Evolutionary conservation across 2,113 vertebrate genomes (phyloP).

Genomic region (Oncorhynchus clarkii): DNA sequence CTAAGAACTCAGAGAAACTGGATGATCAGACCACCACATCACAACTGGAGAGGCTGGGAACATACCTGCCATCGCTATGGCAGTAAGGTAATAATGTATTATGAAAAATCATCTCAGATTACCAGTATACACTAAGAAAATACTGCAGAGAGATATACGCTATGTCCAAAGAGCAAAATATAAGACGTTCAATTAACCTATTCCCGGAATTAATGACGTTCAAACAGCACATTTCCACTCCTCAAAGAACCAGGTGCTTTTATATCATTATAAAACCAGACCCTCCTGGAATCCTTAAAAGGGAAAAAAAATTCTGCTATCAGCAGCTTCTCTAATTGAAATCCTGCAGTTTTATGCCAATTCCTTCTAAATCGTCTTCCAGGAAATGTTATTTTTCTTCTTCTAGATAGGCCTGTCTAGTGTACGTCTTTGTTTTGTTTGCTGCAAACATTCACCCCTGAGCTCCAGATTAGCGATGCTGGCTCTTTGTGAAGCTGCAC

Average conservation of each 20-base stretch:
- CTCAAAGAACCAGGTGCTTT: neutral
- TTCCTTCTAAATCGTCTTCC: conserved; percentile 32
- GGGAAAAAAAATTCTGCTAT: conserved; percentile 15
- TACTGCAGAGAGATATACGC: too few species aligned
- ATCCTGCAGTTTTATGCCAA: conserved; percentile 37
- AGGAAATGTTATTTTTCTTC: conserved; percentile 29
- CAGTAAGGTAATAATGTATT: too few species aligned
- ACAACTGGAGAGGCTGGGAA: too few species aligned
- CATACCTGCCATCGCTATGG: too few species aligned
- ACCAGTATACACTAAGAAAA: too few species aligned
- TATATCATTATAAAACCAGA: neutral
- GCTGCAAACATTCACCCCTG: conserved; percentile 69
- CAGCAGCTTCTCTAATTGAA: conserved; percentile 35
- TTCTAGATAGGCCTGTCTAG: conserved; percentile 11
- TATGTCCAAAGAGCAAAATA: too few species aligned
- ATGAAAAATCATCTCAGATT: too few species aligned
- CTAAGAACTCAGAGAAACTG: too few species aligned
- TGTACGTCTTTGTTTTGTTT: conserved; percentile 49
- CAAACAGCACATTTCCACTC: neutral
- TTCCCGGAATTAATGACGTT: too few species aligned
- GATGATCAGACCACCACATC: too few species aligned
- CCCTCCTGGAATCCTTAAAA: neutral
- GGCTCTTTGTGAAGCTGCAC: conserved; percentile 68
- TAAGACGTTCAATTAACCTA: too few species aligned
- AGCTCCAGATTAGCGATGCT: conserved; percentile 71